phyloP scores from a whole-genome alignment of 2,888 invertebrate species.

The Catocala fraxini region DNA sequence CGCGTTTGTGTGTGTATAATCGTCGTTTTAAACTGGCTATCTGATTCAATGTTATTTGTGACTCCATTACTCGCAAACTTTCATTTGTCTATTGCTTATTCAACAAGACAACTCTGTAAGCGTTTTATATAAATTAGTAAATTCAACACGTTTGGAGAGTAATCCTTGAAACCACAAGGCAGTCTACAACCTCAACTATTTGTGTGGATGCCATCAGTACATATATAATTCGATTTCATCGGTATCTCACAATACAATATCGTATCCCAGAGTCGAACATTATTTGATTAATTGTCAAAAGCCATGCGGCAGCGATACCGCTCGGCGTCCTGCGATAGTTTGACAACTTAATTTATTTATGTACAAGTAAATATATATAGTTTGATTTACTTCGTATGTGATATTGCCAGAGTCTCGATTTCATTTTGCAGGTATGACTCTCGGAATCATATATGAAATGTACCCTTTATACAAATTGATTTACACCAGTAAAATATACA shows the following conservation, averaged over 20 bases:
- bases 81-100: too few species aligned
- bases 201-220: neutral
- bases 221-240: neutral
- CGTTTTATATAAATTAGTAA: too few species aligned
- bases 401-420: constrained; percentile 13
- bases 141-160: too few species aligned
- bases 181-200: too few species aligned
- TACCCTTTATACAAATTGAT: neutral
- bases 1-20: too few species aligned
- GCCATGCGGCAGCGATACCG: constrained; percentile 40
- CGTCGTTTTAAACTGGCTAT: too few species aligned
- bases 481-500: neutral
- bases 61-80: too few species aligned
- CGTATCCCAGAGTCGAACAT: constrained; percentile 20
- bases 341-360: constrained; percentile 50
- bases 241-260: neutral
- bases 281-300: constrained; percentile 51
- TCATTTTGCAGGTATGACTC: constrained; percentile 7
- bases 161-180: too few species aligned
- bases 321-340: constrained; percentile 31
- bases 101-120: too few species aligned
- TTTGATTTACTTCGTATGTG: constrained; percentile 10
- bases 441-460: neutral
- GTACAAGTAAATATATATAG: constrained; percentile 34
- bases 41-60: too few species aligned